Evolutionary conservation across 2,888 invertebrate species (phyloP), one percentile per base, ranked within the genome.

Genomic region (Nemurella pictetii): DNA sequence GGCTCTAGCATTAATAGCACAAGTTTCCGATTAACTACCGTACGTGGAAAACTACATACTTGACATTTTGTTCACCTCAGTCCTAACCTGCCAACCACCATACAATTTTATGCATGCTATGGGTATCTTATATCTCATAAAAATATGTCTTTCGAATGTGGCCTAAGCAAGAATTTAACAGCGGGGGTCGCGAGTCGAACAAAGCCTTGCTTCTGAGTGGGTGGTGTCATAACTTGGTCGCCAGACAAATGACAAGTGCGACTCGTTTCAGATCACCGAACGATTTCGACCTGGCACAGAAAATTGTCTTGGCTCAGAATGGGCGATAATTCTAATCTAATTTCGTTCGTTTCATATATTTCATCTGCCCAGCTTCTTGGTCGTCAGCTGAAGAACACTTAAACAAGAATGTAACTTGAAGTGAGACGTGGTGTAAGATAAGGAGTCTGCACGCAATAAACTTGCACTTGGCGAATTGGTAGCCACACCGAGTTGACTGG

Each of bases 191-290:
- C 30, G n/a, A 28, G 78, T 0, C 78, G 28, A 78, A 78, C 78
- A 78, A 78, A 78, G 78, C 78, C 78, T 28, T 27, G 28, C 28
- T 0, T n/a, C 78, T 29, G 78, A 30, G 78, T 78, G 78, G 78
- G 78, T 78, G 78, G 78, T 78, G 78, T 78, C 78, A 78, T 78
- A 78, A 78, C 30, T 78, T 30, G 30, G n/a, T 15, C 78, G 27
- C 75, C 30, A 78, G 78, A 78, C 78, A 78, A 28, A 78, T 78
- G 78, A 78, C 78, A 78, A 28, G 4, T 20, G 75, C 75, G 15
- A 26, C n/a, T 4, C 74, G 74, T 74, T 74, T 25, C 35, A 12
- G 35, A 7, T 25, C 74, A 74, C 74, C 36, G 74, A 74, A 4
- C 4, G 35, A 35, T 7, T 35, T 35, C 12, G 35, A 35, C n/a